A percentile compares a stretch with the other conserved stretches of the same genome.
These are phyloP conservation scores for Girardinichthys multiradiatus DNA, from an alignment of 2,113 vertebrate genomes.

Conservation along the genomic window DNA sequence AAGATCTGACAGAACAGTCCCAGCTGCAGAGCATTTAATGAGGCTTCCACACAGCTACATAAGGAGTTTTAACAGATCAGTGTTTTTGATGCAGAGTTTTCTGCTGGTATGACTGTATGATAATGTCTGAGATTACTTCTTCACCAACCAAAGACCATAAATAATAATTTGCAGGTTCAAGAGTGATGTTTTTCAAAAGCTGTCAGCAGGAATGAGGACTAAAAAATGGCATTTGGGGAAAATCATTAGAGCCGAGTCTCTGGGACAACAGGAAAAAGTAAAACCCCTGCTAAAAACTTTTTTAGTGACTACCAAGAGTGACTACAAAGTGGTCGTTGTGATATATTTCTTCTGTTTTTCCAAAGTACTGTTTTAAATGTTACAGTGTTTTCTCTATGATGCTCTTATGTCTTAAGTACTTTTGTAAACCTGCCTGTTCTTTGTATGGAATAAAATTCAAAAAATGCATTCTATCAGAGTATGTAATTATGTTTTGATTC, in stretches of 20 bases:
- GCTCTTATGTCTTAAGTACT: background rate
- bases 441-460: conserved; percentile 21
- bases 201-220: background rate
- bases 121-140: background rate
- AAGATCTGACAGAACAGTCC: conserved; percentile 7
- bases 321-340: background rate
- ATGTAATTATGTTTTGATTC: conserved; percentile 32
- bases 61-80: background rate
- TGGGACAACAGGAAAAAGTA: conserved; percentile 14
- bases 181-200: background rate
- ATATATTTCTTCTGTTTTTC: background rate
- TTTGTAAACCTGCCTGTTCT: conserved; percentile 19
- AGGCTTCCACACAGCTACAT: too few species aligned
- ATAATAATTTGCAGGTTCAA: background rate
- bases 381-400: background rate
- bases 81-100: background rate
- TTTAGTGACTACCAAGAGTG: conserved; percentile 4
- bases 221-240: background rate
- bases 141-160: background rate
- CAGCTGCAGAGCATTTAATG: background rate
- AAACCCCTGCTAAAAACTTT: background rate
- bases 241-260: conserved; percentile 10
- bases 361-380: conserved; percentile 14
- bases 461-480: background rate
- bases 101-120: background rate